Percentiles rank a stretch among this genome's conserved stretches.
Evolutionary conservation across 2,888 invertebrate species (phyloP).

Genomic region (Hirtodrosophila confusa): DNA sequence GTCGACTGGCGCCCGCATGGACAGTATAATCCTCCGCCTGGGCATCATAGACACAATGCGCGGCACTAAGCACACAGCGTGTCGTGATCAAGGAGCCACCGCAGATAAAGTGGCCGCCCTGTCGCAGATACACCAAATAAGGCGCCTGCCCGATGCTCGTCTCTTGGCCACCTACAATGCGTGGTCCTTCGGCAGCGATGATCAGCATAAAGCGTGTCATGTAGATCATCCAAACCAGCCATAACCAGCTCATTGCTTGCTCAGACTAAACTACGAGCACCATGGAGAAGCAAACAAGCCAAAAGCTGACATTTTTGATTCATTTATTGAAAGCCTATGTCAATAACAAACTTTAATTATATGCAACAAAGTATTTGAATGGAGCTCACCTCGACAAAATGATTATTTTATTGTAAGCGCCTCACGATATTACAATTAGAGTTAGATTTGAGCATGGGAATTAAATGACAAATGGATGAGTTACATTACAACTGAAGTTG

Average conservation of each 20-base stretch:
- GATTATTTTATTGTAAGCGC: slow-evolving; percentile 10
- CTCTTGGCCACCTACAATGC: slow-evolving; percentile 74
- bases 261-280: slow-evolving; percentile 23
- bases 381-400: slow-evolving; percentile 6
- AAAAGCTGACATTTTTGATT: neutral
- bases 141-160: slow-evolving; percentile 71
- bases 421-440: slow-evolving; percentile 8
- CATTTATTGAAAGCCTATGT: slow-evolving; percentile 18
- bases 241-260: slow-evolving; percentile 48
- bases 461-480: too few relatives aligned
- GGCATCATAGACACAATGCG: slow-evolving; percentile 75
- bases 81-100: slow-evolving; percentile 78
- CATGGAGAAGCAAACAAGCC: neutral
- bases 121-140: slow-evolving; percentile 76
- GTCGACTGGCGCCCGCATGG: slow-evolving; percentile 68
- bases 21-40: slow-evolving; percentile 57
- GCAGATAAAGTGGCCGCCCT: slow-evolving; percentile 71
- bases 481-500: neutral
- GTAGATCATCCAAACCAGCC: slow-evolving; percentile 27
- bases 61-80: slow-evolving; percentile 79
- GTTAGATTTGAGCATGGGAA: neutral
- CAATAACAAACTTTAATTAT: slow-evolving; percentile 29
- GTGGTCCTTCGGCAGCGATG: slow-evolving; percentile 19
- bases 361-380: slow-evolving; percentile 22
- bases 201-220: slow-evolving; percentile 1